Percentiles rank a stretch among this genome's conserved stretches.
Conservation (phyloP, 2,113 vertebrate species). For the Crotophaga sulcirostris region DNA sequence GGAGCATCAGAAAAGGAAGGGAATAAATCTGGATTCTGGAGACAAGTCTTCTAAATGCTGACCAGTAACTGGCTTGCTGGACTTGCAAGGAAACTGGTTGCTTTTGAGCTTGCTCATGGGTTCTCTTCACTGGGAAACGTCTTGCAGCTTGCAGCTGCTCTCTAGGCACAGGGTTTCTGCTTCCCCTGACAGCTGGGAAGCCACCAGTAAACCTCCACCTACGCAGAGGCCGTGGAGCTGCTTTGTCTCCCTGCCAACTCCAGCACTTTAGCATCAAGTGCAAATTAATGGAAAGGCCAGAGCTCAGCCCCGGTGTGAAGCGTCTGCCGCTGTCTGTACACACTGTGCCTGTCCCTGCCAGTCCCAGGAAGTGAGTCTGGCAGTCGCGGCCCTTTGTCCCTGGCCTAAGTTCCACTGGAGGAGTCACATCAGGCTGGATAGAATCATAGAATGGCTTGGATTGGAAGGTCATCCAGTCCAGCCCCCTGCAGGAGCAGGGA, state of each 20-base stretch:
- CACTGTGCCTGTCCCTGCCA: neutral
- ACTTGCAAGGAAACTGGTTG: neutral
- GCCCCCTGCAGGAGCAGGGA: too few species aligned
- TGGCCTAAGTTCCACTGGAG: neutral
- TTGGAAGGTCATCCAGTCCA: too few species aligned
- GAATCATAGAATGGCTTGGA: too few species aligned
- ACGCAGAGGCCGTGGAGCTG: neutral
- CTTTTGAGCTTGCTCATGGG: neutral
- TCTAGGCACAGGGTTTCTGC: neutral
- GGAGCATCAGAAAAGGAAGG: neutral
- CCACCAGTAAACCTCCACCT: neutral
- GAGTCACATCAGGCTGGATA: neutral
- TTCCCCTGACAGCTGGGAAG: neutral
- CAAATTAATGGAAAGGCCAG: neutral
- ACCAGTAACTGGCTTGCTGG: neutral
- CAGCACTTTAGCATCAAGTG: neutral
- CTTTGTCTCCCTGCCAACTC: neutral
- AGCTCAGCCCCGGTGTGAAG: neutral
- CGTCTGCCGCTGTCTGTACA: neutral
- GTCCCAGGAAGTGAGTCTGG: slow-evolving; percentile 48
- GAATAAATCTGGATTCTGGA: neutral
- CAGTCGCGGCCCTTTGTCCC: neutral
- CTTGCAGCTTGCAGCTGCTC: neutral
- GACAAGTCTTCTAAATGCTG: neutral
- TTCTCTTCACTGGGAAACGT: neutral